phyloP scores from a whole-genome alignment of 2,888 invertebrate genomes.

The Pecten maximus region DNA sequence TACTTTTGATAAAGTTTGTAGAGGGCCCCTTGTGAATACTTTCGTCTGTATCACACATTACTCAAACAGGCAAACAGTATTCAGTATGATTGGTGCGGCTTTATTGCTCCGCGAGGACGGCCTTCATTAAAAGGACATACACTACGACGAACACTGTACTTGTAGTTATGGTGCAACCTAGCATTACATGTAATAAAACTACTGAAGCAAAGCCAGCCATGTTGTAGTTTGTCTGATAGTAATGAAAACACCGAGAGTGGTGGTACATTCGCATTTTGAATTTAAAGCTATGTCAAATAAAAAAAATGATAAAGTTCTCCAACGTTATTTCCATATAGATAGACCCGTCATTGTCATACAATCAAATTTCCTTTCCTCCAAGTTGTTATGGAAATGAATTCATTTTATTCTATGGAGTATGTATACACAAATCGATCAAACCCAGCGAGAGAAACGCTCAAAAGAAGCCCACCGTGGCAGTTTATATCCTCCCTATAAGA shows the following conservation, averaged over 20 bases:
- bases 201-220: not conserved
- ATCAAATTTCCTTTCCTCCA: not conserved
- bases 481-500: not conserved
- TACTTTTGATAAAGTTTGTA: constrained; percentile 26
- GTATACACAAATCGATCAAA: constrained; percentile 5
- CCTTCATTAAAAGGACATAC: not conserved
- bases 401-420: constrained; percentile 22
- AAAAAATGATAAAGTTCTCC: not conserved
- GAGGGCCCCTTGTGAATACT: not conserved
- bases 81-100: not conserved
- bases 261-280: not conserved
- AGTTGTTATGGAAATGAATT: not conserved
- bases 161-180: not conserved
- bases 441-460: not conserved
- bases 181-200: not conserved
- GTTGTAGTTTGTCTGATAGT: not conserved
- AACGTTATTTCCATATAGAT: constrained; percentile 5
- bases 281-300: not conserved
- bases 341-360: constrained; percentile 28
- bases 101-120: not conserved
- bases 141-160: not conserved
- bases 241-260: not conserved
- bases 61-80: not conserved
- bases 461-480: not conserved
- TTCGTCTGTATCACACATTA: not conserved